phyloP scores from a whole-genome alignment of 2,113 vertebrate species.

The Nyctereutes procyonoides region DNA sequence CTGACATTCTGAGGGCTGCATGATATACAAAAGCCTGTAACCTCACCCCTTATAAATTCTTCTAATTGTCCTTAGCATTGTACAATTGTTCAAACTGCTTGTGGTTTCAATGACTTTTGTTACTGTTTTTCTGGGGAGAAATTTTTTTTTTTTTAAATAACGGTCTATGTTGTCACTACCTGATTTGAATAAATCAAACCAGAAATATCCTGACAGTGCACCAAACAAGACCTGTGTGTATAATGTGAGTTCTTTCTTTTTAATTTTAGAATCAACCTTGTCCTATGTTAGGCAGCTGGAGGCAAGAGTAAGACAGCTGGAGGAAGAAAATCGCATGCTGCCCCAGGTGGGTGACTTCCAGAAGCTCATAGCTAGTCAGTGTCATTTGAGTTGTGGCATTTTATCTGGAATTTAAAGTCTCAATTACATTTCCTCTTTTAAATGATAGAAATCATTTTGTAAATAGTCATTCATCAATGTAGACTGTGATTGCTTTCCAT shows the following conservation, averaged over 20 bases:
- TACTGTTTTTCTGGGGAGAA: conserved; percentile 45
- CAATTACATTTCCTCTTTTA: conserved; percentile 57
- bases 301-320: conserved; percentile 92
- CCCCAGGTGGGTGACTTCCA: conserved; percentile 90
- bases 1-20: neutral
- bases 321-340: conserved; percentile 91
- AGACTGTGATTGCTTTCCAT: conserved; percentile 63
- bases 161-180: neutral
- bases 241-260: conserved; percentile 89
- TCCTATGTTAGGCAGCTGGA: conserved; percentile 93
- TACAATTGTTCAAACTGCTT: conserved; percentile 15
- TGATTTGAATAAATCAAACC: conserved; percentile 63
- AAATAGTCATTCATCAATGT: conserved; percentile 65
- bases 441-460: conserved; percentile 68
- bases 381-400: conserved; percentile 32
- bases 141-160: neutral
- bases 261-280: conserved; percentile 92
- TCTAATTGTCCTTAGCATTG: neutral
- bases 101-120: neutral
- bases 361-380: conserved; percentile 83
- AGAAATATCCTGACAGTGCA: conserved; percentile 71
- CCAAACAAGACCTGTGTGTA: conserved; percentile 83
- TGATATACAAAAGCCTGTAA: neutral
- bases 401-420: conserved; percentile 70
- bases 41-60: neutral